Evolutionary conservation across 2,797 vertebrate species (phyloP).

Genomic region (Rachycentron canadum): DNA sequence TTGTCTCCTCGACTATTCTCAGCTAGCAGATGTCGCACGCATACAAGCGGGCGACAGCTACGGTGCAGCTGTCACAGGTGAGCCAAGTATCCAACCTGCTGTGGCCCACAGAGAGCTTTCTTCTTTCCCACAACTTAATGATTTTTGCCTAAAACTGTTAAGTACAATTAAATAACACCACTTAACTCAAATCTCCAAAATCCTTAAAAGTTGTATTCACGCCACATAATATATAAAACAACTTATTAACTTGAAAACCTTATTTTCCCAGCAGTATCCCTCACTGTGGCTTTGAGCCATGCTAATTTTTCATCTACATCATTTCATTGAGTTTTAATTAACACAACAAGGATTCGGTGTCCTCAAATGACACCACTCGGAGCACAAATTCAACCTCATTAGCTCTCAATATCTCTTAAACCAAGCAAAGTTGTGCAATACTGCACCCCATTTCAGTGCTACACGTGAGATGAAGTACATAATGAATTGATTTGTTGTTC

Average conservation of each 20-base stretch:
- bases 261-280: conserved; percentile 74
- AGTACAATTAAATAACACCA: conserved; percentile 7
- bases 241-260: conserved; percentile 69
- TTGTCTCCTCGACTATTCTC: conserved; percentile 50
- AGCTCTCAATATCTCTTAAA: conserved; percentile 75
- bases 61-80: conserved; percentile 69
- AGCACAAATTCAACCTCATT: conserved; percentile 83
- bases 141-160: conserved; percentile 16
- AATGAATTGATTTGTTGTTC: conserved; percentile 76
- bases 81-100: conserved; percentile 31
- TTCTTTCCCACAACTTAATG: background rate
- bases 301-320: conserved; percentile 78
- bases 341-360: conserved; percentile 84
- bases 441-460: conserved; percentile 59
- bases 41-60: conserved; percentile 70
- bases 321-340: conserved; percentile 84
- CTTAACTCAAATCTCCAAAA: conserved; percentile 35
- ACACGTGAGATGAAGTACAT: conserved; percentile 65
- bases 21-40: conserved; percentile 40
- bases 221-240: conserved; percentile 62
- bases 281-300: conserved; percentile 77
- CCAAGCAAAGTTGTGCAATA: conserved; percentile 63
- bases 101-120: background rate
- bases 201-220: conserved; percentile 47
- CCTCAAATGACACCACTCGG: conserved; percentile 81